These are phyloP conservation scores for Chelmon rostratus DNA, from an alignment of 2,797 vertebrate species.

Conservation along the genomic window DNA sequence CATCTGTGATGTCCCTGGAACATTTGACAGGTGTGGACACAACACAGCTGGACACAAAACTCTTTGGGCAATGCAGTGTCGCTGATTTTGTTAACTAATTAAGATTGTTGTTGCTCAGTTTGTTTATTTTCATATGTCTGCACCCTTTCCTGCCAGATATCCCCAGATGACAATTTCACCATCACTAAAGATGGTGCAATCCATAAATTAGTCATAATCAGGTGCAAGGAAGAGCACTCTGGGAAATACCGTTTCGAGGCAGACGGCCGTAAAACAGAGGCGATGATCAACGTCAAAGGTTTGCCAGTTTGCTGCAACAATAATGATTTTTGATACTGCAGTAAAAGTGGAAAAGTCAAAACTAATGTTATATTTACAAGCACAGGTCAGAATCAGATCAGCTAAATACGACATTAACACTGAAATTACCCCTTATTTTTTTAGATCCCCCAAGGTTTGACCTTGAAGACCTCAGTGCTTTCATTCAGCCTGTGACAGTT, in stretches of 20 bases:
- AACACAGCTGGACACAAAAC: constrained; percentile 13
- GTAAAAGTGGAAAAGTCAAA: neutral
- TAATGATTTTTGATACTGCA: neutral
- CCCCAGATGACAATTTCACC: constrained; percentile 79
- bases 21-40: neutral
- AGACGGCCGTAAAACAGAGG: constrained; percentile 88
- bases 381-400: neutral
- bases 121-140: constrained; percentile 26
- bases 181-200: constrained; percentile 85
- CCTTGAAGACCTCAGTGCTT: constrained; percentile 78
- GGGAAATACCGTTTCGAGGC: constrained; percentile 91
- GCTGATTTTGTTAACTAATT: constrained; percentile 2
- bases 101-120: neutral
- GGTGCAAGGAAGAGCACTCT: constrained; percentile 82
- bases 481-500: constrained; percentile 84
- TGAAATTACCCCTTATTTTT: constrained; percentile 20
- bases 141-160: constrained; percentile 77
- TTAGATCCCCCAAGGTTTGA: constrained; percentile 90
- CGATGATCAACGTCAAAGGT: constrained; percentile 89
- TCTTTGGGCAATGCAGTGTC: neutral
- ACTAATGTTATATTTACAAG: neutral
- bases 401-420: neutral
- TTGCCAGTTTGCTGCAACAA: constrained; percentile 45
- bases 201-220: constrained; percentile 85
- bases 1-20: constrained; percentile 17